A percentile compares a stretch with the other conserved stretches of the same genome.
These are phyloP conservation scores for Apamea epomidion DNA, from an alignment of 2,888 invertebrate species.

Conservation along the genomic window DNA sequence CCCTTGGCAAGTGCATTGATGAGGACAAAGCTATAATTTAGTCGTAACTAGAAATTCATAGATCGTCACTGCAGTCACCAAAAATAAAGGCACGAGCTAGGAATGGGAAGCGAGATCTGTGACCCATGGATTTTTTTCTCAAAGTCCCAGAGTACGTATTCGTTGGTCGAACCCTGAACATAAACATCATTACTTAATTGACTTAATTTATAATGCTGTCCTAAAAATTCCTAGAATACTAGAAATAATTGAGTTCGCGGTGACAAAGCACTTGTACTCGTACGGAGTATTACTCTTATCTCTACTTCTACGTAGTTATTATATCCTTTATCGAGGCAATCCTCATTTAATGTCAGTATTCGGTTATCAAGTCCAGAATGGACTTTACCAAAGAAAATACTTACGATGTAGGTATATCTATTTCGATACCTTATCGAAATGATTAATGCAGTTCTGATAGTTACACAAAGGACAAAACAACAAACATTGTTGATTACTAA, in stretches of 20 bases:
- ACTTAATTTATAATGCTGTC: not conserved
- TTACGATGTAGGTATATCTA: constrained; percentile 7
- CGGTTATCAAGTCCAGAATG: constrained; percentile 45
- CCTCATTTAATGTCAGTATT: constrained; percentile 44
- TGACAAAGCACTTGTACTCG: constrained; percentile 19
- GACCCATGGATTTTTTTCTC: not conserved
- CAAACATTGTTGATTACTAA: constrained; percentile 40
- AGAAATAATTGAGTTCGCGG: not conserved
- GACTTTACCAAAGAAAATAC: constrained; percentile 40
- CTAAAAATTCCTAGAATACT: constrained; percentile 3
- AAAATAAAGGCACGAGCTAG: not conserved
- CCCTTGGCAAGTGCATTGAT: not conserved
- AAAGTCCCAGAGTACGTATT: not conserved
- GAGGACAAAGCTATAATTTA: not conserved
- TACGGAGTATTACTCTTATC: constrained; percentile 14
- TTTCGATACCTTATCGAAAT: constrained; percentile 45
- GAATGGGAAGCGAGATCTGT: not conserved
- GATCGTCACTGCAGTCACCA: not conserved
- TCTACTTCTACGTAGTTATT: constrained; percentile 7
- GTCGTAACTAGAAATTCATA: not conserved
- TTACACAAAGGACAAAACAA: constrained; percentile 53
- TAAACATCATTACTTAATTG: not conserved
- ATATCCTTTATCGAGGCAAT: constrained; percentile 38
- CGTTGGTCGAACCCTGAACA: not conserved
- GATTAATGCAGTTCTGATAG: constrained; percentile 57